A percentile compares a stretch with the other conserved stretches of the same genome.
phyloP scores from a whole-genome alignment of 2,113 vertebrate species.

The Seriola aureovittata region DNA sequence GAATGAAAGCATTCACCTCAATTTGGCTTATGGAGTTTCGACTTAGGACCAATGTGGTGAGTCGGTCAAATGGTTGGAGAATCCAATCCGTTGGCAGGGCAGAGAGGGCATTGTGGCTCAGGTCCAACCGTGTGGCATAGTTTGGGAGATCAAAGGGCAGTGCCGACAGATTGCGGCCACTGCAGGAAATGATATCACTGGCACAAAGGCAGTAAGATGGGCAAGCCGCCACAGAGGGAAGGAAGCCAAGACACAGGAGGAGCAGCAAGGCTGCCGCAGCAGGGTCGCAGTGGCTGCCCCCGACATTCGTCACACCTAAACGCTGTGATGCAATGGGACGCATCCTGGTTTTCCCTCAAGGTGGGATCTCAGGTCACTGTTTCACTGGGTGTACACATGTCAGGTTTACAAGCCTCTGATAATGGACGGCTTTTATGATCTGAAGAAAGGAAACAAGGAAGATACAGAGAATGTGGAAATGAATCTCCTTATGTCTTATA shows the following conservation, averaged over 20 bases:
- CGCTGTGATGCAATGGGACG: slow-evolving; percentile 24
- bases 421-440: not conserved
- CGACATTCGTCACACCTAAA: slow-evolving; percentile 14
- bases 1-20: slow-evolving; percentile 81
- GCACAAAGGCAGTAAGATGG: slow-evolving; percentile 88
- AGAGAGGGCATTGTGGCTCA: slow-evolving; percentile 88
- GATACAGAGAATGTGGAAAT: slow-evolving; percentile 15
- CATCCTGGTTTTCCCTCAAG: slow-evolving; percentile 71
- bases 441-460: slow-evolving; percentile 35
- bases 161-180: slow-evolving; percentile 85
- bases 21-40: slow-evolving; percentile 85
- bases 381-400: slow-evolving; percentile 59
- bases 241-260: slow-evolving; percentile 61
- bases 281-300: slow-evolving; percentile 22
- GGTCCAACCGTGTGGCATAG: slow-evolving; percentile 86
- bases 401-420: slow-evolving; percentile 31
- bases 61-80: slow-evolving; percentile 77
- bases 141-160: slow-evolving; percentile 84
- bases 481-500: not conserved
- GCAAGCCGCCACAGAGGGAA: slow-evolving; percentile 80
- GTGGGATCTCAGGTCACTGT: slow-evolving; percentile 66
- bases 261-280: slow-evolving; percentile 68
- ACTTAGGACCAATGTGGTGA: slow-evolving; percentile 84
- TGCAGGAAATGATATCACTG: slow-evolving; percentile 89
- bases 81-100: slow-evolving; percentile 84